Evolutionary conservation across 1,140 invertebrate species (phyloP), one percentile per base, ranked within the genome.

Genomic region (Pogonognathellus flavescens): DNA sequence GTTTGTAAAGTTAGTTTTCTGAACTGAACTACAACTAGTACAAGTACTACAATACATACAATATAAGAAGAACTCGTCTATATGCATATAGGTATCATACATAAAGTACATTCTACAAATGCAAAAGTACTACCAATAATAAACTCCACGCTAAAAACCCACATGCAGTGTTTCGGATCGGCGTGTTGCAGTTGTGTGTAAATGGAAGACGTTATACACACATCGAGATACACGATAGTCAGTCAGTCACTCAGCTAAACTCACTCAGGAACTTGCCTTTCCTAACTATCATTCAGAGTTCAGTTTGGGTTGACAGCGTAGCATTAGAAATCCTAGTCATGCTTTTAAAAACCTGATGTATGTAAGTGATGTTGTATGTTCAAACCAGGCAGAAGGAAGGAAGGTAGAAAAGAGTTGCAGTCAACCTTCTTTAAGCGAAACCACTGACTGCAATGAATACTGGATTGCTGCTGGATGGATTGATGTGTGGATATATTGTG

Each of bases 321-420:
- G n/a, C 16, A 76, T 9, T 41, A 50, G 70, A 50, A 76, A 76
- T 76, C 31, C 11, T 72, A 72, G 66, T 72, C 66, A 76, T 76
- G 70, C 70, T 76, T 76, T 76, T 76, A 76, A 76, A 76, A 76
- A 76, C 70, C 70, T 76, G 70, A 76, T 76, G 41, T 41, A 41
- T 41, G 31, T 41, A 41, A 41, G 31, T 41, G 31, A 41, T 1
- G 31, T 41, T 41, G 31, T 41, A 41, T 41, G 31, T 41, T 41
- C 31, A 41, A 41, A 1, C 6, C 1, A 41, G 31, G 41, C 14
- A 16, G 16, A 49, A 76, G 66, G 66, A 72, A 72, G 31, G 31
- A 41, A 41, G 31, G 31, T 41, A 41, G 31, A 41, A 41, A 41
- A 41, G 31, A 41, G 31, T 41, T 41, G 31, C 1, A 72, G 70